Conservation (phyloP, 1,140 invertebrate species). For the Drosophila novamexicana region DNA sequence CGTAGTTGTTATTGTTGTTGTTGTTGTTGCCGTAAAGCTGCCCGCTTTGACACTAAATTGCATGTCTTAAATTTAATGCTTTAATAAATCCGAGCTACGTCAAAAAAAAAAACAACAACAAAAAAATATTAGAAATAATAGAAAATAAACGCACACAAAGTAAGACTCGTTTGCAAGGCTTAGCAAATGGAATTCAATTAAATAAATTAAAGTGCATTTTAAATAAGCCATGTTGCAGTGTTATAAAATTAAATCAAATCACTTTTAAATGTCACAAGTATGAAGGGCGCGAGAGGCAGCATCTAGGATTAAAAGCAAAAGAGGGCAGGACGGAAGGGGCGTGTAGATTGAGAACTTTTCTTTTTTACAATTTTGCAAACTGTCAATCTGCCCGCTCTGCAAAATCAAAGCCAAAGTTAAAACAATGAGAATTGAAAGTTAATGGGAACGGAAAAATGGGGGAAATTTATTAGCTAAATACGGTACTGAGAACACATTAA, state of each 20-base stretch:
- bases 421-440: constrained; percentile 61
- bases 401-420: constrained; percentile 68
- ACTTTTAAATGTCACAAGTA: constrained; percentile 52
- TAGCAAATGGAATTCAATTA: constrained; percentile 78
- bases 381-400: constrained; percentile 48
- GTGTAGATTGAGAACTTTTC: constrained; percentile 14
- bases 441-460: neutral
- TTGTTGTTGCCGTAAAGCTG: constrained; percentile 57
- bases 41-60: constrained; percentile 64
- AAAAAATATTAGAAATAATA: neutral
- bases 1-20: constrained; percentile 31
- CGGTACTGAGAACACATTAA: constrained; percentile 64
- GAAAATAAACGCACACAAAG: constrained; percentile 2
- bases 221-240: constrained; percentile 59
- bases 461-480: constrained; percentile 52
- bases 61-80: constrained; percentile 76
- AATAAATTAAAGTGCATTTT: constrained; percentile 81
- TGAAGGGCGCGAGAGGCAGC: constrained; percentile 17
- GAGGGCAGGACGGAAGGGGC: neutral
- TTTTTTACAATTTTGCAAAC: constrained; percentile 45
- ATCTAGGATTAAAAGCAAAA: neutral
- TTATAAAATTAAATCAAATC: constrained; percentile 61
- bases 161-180: constrained; percentile 59
- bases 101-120: constrained; percentile 17
- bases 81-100: constrained; percentile 66